Evolutionary conservation across 2,888 invertebrate species (phyloP).

Genomic region (Eupithecia vulgata): DNA sequence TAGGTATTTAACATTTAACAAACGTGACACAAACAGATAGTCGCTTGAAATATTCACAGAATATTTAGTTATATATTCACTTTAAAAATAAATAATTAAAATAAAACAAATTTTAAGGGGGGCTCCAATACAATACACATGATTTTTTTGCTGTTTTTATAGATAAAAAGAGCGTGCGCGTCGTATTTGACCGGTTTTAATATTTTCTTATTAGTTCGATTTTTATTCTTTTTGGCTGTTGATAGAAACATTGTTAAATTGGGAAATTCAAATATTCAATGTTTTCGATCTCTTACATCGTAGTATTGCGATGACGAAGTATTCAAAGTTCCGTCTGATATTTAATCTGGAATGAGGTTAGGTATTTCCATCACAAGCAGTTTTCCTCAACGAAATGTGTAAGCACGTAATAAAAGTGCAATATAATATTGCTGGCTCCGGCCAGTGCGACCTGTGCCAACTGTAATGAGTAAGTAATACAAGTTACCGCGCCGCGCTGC

Average conservation of each 20-base stretch:
- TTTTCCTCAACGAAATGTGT: conserved; percentile 8
- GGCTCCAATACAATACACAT: too few species aligned
- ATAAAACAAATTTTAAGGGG: too few species aligned
- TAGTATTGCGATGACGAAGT: neutral
- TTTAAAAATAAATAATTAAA: too few species aligned
- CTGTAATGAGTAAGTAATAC: conserved; percentile 26
- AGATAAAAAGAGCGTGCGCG: too few species aligned
- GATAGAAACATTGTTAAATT: neutral
- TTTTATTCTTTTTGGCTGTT: too few species aligned
- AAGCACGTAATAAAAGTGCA: conserved; percentile 22
- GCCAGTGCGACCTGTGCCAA: conserved; percentile 22
- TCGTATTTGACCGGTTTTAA: too few species aligned
- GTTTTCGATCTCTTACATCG: neutral
- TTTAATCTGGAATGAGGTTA: conserved; percentile 10
- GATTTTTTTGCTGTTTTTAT: too few species aligned
- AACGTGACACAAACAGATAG: too few species aligned
- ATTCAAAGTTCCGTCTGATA: neutral
- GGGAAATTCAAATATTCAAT: neutral
- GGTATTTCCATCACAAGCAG: conserved; percentile 14
- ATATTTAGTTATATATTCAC: too few species aligned
- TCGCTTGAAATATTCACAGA: too few species aligned
- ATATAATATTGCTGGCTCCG: conserved; percentile 25
- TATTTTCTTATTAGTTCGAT: too few species aligned
- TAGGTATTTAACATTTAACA: too few species aligned
- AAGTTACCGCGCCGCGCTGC: conserved; percentile 6